Percentiles rank a stretch among this genome's conserved stretches.
Conservation (phyloP, 2,888 invertebrate species). For the Resseliella maxima region DNA sequence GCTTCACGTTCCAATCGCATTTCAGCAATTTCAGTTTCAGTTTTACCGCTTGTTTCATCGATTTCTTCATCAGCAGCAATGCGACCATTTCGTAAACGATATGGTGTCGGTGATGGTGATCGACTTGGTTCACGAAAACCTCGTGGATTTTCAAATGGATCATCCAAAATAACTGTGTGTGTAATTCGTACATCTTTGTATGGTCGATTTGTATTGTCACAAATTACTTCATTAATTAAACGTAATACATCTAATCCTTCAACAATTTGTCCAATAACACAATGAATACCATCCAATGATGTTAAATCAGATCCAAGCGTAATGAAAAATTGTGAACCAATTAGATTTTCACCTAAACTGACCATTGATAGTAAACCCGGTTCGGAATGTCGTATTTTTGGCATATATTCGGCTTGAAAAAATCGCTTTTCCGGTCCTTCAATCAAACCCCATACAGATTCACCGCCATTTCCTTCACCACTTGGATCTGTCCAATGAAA, state of each 20-base stretch:
- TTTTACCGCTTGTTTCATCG: slow-evolving; percentile 88
- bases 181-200: slow-evolving; percentile 96
- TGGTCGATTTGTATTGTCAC: slow-evolving; percentile 89
- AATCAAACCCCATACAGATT: slow-evolving; percentile 87
- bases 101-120: slow-evolving; percentile 90
- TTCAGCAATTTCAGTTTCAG: slow-evolving; percentile 86
- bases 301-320: slow-evolving; percentile 88
- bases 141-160: slow-evolving; percentile 92
- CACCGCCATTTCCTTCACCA: slow-evolving; percentile 90
- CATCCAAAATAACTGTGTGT: slow-evolving; percentile 95
- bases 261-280: slow-evolving; percentile 94
- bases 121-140: slow-evolving; percentile 81
- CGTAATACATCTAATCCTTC: slow-evolving; percentile 87
- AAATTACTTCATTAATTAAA: slow-evolving; percentile 92
- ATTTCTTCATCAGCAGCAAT: slow-evolving; percentile 95
- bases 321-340: slow-evolving; percentile 95
- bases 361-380: slow-evolving; percentile 94
- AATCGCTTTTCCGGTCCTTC: slow-evolving; percentile 88
- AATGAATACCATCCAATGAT: slow-evolving; percentile 90
- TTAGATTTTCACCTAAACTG: slow-evolving; percentile 89
- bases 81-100: slow-evolving; percentile 83
- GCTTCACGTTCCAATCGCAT: slow-evolving; percentile 91
- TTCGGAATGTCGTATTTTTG: slow-evolving; percentile 89
- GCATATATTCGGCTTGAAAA: slow-evolving; percentile 91
- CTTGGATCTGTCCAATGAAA: slow-evolving; percentile 78